Evolutionary conservation across 2,888 invertebrate species (phyloP), one percentile per base, ranked within the genome.

Genomic region (Falcaria lacertinaria): DNA sequence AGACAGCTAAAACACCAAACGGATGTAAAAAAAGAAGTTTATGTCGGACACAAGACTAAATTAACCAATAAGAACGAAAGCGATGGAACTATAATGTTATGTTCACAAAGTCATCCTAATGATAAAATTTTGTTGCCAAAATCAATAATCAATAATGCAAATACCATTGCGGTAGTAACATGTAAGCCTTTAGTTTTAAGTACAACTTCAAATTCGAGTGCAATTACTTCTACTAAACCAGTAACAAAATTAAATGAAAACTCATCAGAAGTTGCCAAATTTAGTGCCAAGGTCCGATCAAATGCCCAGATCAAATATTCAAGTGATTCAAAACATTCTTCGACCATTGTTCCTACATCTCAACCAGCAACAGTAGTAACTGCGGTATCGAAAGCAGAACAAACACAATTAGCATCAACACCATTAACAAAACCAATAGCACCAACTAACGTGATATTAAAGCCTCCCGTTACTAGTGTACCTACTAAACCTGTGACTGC

Each of bases 101-200:
- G n/a, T n/a, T n/a, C n/a, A n/a, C n/a, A n/a, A n/a, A n/a, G n/a
- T n/a, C n/a, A n/a, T 6, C 6, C 19, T 19, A 19, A 4, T 19
- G 11, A 28, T 11, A 0, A 7, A 28, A 11, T 28, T 11, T 11
- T 0, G 28, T 3, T 28, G 11, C 28, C 8, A 28, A 28, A 28
- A 28, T 39, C 52, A 41, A 33, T 52, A 25, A 39, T 39, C 19
- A 52, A 49, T 28, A 51, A 57, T 43, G 40, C 50, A 35, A 34
- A 41, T 33, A 39, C 39, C 32, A 34, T 42, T 41, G 46, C 36
- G 44, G 42, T 28, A 13, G 45, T 28, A 13, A 46, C 32, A 41
- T 49, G 46, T 33, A 36, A 45, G 33, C 44, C 42, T 41, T 39
- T 33, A 44, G 45, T 3, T n/a, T 15, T 41, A 49, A 40, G 25